Base-by-base conservation (phyloP, 2,888 invertebrate species). In the Acanthosepion pharaonis region DNA sequence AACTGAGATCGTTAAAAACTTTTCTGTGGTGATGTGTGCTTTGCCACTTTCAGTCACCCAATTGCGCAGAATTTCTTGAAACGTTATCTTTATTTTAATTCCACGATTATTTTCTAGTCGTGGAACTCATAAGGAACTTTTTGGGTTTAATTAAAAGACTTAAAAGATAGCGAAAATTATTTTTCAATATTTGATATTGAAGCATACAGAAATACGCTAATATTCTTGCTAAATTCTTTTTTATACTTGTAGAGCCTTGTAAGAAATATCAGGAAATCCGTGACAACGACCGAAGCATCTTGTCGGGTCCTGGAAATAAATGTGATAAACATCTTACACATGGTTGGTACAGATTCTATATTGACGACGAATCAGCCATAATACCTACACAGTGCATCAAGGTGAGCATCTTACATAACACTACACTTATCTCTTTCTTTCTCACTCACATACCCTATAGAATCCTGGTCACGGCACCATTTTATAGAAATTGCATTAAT, bases 261-360 rank as follows among this genome's bases (percentile, higher is more conserved):
- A 25, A 49, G 4, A 51, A 5, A 6, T 92, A 92, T 6, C 8
- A 5, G 25, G 25, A 92, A 23, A 51, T 51, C 28, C 23, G 18
- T 9, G 92, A 25, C 8, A 20, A 49, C 20, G 5, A 49, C 8
- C 49, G 92, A 51, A 28, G 6, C 51, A n/a, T 92, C n/a, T 4
- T 23, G 5, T 0, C 8, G 6, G 11, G 15, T 23, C 3, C 6
- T 23, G 92, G 51, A 28, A 28, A n/a, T 1, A 94, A 95, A 42
- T 96, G 96, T 95, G 96, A 96, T 94, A 51, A 48, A 20, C 9
- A 42, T 3, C 49, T 96, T 5, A 5, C 3, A 55, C 92, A 78
- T 42, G 95, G 95, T 5, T 96, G 96, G 96, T 96, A 96, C 95
- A 95, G 94, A 51, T 94, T 95, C 91, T 94, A 95, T 15, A 93